Conservation (phyloP, 2,888 invertebrate species). For the Drosophila cognata region DNA sequence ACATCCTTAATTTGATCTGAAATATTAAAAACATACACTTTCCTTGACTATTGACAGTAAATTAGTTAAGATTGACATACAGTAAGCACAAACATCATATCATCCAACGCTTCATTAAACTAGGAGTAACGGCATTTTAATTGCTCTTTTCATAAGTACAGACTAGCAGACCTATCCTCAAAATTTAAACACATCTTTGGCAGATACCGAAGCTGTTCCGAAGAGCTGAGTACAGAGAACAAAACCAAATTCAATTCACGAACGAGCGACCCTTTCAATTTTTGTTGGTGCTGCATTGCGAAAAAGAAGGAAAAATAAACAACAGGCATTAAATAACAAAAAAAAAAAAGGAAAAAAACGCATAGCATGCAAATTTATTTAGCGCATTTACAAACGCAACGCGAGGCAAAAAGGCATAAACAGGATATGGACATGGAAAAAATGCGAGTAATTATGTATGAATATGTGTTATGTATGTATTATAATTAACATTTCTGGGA, state of each 20-base stretch:
- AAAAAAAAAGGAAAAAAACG: constrained; percentile 56
- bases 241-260: constrained; percentile 15
- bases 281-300: constrained; percentile 27
- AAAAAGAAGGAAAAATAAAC: constrained; percentile 59
- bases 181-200: constrained; percentile 32
- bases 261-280: constrained; percentile 30
- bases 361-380: constrained; percentile 77
- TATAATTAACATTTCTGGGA: constrained; percentile 84
- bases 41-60: constrained; percentile 1
- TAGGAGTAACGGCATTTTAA: constrained; percentile 11
- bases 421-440: constrained; percentile 70
- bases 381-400: constrained; percentile 71
- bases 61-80: constrained; percentile 19
- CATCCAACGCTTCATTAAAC: not conserved
- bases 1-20: not conserved
- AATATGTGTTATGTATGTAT: constrained; percentile 77
- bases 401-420: constrained; percentile 62
- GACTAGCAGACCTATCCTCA: constrained; percentile 1
- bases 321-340: constrained; percentile 46
- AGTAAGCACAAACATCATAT: not conserved
- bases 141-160: constrained; percentile 11
- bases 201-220: not conserved
- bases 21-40: not conserved
- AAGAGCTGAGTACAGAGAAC: not conserved
- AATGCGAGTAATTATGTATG: constrained; percentile 75